Conservation (phyloP, 2,113 vertebrate species). For the Macroglossus sobrinus region DNA sequence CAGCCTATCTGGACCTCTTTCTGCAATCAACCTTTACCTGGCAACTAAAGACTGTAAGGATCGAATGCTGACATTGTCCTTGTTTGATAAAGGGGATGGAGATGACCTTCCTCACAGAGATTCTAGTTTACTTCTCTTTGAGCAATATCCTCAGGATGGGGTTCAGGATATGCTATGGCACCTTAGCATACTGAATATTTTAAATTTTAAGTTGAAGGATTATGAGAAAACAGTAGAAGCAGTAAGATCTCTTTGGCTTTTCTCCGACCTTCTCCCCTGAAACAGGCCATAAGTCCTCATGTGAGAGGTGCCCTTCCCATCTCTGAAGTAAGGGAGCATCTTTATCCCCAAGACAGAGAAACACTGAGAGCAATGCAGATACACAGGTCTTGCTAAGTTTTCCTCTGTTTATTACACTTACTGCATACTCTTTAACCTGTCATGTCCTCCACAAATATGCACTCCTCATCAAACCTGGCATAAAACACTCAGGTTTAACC, state of each 20-base stretch:
- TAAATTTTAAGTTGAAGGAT: neutral
- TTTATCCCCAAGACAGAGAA: neutral
- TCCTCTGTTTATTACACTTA: neutral
- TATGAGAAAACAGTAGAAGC: neutral
- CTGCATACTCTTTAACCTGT: neutral
- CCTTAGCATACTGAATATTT: neutral
- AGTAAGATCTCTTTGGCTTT: neutral
- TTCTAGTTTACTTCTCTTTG: neutral
- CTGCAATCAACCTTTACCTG: neutral
- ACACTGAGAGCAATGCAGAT: too few species aligned
- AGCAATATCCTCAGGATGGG: neutral
- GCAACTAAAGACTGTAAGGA: neutral
- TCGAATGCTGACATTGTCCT: neutral
- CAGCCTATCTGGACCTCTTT: neutral
- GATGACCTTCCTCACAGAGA: neutral
- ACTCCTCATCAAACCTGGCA: neutral
- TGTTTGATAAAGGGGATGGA: neutral
- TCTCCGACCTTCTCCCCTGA: neutral
- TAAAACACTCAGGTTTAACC: neutral
- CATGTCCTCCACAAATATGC: neutral
- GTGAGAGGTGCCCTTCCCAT: neutral
- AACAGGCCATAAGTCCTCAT: neutral
- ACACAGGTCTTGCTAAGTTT: neutral
- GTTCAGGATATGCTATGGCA: neutral
- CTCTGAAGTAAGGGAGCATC: neutral